Evolutionary conservation across 1,140 invertebrate species (phyloP), one percentile per base, ranked within the genome.

Genomic region (Caenorhabditis tropicalis): DNA sequence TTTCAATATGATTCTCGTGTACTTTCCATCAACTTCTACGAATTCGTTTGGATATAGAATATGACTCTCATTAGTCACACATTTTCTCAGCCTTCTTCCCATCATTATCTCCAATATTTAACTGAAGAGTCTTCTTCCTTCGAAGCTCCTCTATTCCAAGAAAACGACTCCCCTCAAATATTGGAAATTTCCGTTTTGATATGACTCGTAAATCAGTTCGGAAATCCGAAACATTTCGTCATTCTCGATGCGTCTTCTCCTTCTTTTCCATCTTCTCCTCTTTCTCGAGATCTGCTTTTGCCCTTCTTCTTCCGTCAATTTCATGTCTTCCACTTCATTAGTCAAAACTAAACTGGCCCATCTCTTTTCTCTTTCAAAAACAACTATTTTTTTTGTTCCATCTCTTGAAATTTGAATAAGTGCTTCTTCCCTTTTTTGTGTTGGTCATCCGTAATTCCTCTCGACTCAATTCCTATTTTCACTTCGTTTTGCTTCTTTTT

Each of bases 331-430:
- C 65, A 74, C 65, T 74, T 74, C 65, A 74, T 74, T 74, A 74
- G 65, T 74, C 65, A 43, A 74, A 74, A 74, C 65, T 46, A 74
- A 74, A 43, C 65, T 56, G 53, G 53, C 53, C 21, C 36, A 43
- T 43, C 36, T 43, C n/a, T n/a, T 19, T 74, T 74, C n/a, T 21
- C 29, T 74, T 31, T 36, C 36, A 74, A 74, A 74, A 74, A 74
- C 33, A 74, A 74, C 36, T 46, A n/a, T 56, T 19, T n/a, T 51
- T 19, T 15, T 51, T 51, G 15, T 51, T 51, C 7, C 24, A 7
- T 70, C 65, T 74, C 65, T 74, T 74, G 65, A 74, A 74, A 74
- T 74, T 74, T 74, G 65, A 74, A 74, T 74, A 74, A 74, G 65
- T 74, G 65, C 65, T 74, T 43, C 36, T 15, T 27, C 10, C 36